Base-by-base conservation (phyloP, 2,113 vertebrate species). In the Charina bottae region DNA sequence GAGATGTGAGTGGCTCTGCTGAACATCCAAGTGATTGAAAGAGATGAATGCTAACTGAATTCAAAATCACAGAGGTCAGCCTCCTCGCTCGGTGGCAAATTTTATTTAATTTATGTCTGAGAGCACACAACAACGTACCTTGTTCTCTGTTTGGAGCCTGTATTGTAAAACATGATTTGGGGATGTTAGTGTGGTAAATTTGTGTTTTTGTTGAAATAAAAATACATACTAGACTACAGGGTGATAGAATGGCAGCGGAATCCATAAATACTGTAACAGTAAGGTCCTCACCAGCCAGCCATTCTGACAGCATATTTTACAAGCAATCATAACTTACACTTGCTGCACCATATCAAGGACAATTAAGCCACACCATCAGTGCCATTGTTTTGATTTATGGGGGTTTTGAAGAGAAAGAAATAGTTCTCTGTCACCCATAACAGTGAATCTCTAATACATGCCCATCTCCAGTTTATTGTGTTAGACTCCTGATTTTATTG, bases 301-400 rank as follows among this genome's bases (percentile, higher is more conserved):
- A 89, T 85, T 85, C 33, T 92, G 91, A 89, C 58, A 89, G 87
- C 87, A 68, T 92, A 92, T 89, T 92, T 92, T 89, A 89, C 87
- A 92, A 92, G 89, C 91, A 85, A 85, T 64, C 91, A 89, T 92
- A 92, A 92, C 89, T 92, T 89, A 89, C 72, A 64, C 49, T 89
- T 59, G 13, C 87, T 89, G 91, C 87, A 92, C 87, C 91, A 78
- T 92, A 92, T 92, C 87, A 92, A 59, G 62, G 87, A 89, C 87
- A 92, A 92, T 92, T 89, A 92, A 85, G 84, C 49, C 49, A 89
- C 91, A 92, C 58, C 72, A 85, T 89, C 87, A 92, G 87, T 53
- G 60, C 78, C 46, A 89, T 89, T 92, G 91, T 92, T 92, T 84
- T 89, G 91, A 92, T 92, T 89, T 89, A 92, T 64, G 78, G 23